Conservation (phyloP, 2,888 invertebrate species). For the Metacarcinus magister region DNA sequence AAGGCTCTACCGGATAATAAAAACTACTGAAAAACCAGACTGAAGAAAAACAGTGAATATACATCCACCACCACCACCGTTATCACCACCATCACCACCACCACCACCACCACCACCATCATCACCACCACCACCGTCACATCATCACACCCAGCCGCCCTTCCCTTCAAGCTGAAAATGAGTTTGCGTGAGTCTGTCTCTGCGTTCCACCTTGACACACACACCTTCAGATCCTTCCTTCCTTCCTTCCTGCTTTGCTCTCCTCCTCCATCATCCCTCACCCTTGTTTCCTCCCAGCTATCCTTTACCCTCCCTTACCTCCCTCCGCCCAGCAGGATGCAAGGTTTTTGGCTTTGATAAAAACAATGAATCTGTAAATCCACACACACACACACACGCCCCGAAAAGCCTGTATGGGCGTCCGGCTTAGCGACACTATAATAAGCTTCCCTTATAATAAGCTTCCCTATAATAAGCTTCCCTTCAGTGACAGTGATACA, state of each 20-base stretch:
- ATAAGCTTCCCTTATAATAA: too few relatives aligned
- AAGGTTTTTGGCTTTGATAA: neutral
- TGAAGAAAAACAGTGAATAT: neutral
- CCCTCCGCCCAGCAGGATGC: neutral
- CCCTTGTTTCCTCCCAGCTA: neutral
- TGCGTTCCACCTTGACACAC: neutral
- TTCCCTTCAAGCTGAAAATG: neutral
- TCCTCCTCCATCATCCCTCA: neutral
- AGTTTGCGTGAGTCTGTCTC: neutral
- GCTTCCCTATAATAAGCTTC: slow-evolving; percentile 28
- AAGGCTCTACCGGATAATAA: too few relatives aligned
- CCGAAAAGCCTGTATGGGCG: neutral
- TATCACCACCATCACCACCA: neutral
- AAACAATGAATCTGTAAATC: neutral
- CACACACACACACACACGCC: neutral
- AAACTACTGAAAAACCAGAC: neutral
- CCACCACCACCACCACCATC: neutral
- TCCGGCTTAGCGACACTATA: neutral
- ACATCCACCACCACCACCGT: neutral
- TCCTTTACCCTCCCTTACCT: neutral
- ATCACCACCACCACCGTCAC: neutral
- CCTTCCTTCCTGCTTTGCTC: neutral
- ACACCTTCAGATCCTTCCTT: neutral
- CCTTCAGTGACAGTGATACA: neutral
- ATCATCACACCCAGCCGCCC: neutral